Percentiles rank a stretch among this genome's conserved stretches.
Conservation (phyloP, 1,140 invertebrate genomes). For the Zelostemma sp. region DNA sequence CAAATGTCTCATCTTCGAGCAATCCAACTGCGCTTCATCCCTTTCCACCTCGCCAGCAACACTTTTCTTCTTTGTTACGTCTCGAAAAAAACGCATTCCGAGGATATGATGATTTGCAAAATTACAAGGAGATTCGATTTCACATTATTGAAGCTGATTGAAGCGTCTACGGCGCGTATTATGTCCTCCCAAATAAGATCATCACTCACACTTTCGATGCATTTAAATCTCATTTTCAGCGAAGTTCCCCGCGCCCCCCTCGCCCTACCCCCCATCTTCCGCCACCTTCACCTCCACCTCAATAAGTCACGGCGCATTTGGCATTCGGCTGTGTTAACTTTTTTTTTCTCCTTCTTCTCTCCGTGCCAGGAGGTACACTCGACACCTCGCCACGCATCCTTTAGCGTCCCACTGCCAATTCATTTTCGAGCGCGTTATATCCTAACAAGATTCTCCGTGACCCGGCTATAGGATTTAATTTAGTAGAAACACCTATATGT, state of each 20-base stretch:
- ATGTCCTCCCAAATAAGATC: slow-evolving; percentile 40
- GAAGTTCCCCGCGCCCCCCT: slow-evolving; percentile 21
- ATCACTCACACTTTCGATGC: slow-evolving; percentile 46
- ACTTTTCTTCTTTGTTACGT: too few species aligned
- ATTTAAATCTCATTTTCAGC: slow-evolving; percentile 53
- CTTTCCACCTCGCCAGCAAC: too few species aligned
- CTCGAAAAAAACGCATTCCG: too few species aligned
- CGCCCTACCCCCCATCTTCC: slow-evolving; percentile 28
- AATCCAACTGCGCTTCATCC: too few species aligned
- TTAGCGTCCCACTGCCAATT: slow-evolving; percentile 39
- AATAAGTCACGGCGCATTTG: slow-evolving; percentile 57
- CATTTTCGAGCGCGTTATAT: slow-evolving; percentile 35
- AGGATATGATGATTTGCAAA: too few species aligned
- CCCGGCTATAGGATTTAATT: slow-evolving; percentile 46
- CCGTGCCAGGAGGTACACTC: slow-evolving; percentile 28
- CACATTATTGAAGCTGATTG: too few species aligned
- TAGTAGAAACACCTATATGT: slow-evolving; percentile 36
- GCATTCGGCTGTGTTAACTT: slow-evolving; percentile 53
- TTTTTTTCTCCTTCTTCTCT: slow-evolving; percentile 34
- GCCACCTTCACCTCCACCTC: slow-evolving; percentile 40
- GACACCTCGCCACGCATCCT: slow-evolving; percentile 45
- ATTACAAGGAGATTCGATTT: too few species aligned
- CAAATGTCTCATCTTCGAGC: too few species aligned
- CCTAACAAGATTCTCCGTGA: slow-evolving; percentile 37
- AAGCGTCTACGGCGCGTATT: slow-evolving; percentile 21